A percentile compares a stretch with the other conserved stretches of the same genome.
These are phyloP conservation scores for Lagopus leucura DNA, from an alignment of 2,113 vertebrate species.

Conservation along the genomic window DNA sequence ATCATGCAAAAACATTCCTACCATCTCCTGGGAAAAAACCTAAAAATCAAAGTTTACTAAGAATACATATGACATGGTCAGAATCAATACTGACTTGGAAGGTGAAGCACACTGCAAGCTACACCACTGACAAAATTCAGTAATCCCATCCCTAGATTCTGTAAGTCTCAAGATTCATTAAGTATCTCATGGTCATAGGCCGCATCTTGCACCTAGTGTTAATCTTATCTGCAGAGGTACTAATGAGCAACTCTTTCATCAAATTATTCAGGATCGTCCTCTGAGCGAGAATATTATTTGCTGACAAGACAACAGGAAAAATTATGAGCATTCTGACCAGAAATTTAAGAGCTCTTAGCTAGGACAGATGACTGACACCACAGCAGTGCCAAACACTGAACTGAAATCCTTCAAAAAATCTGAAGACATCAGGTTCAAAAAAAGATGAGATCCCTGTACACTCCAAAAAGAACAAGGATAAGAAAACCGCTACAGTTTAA, in stretches of 20 bases:
- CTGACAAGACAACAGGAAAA: neutral
- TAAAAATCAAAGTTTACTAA: neutral
- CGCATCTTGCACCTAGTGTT: neutral
- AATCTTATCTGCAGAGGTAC: neutral
- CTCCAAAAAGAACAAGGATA: neutral
- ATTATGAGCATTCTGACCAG: neutral
- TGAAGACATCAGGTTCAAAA: neutral
- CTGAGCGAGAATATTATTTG: neutral
- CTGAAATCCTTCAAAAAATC: neutral
- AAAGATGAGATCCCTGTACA: neutral
- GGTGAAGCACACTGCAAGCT: neutral
- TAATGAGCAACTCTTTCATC: neutral
- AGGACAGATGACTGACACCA: neutral
- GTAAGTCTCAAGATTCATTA: neutral
- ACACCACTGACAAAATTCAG: accelerated
- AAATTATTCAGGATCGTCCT: neutral
- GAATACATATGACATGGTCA: neutral
- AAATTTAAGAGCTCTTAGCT: neutral
- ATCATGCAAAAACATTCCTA: neutral
- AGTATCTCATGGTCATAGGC: accelerated
- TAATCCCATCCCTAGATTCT: neutral
- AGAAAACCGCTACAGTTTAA: neutral
- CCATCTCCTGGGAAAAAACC: neutral
- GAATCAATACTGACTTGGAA: neutral
- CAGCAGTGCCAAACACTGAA: neutral